Percentiles rank a stretch among this genome's conserved stretches.
phyloP scores from a whole-genome alignment of 2,888 invertebrate genomes.

The Alsophila aescularia region DNA sequence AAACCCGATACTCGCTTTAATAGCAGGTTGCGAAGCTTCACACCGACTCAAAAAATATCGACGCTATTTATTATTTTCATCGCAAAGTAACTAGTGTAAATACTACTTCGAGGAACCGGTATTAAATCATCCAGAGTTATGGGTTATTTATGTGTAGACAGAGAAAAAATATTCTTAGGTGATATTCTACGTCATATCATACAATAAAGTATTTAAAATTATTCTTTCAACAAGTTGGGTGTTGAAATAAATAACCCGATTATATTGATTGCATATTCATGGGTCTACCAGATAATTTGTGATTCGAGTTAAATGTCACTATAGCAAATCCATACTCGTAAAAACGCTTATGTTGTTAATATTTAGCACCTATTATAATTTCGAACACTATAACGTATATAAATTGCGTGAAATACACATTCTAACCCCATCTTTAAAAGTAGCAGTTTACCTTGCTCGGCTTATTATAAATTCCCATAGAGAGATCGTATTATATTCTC shows the following conservation, averaged over 20 bases:
- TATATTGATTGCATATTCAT: constrained; percentile 56
- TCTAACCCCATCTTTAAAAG: not conserved
- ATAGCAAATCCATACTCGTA: constrained; percentile 42
- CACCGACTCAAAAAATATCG: constrained; percentile 66
- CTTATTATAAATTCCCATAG: too few relatives aligned
- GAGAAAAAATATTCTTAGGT: constrained; percentile 45
- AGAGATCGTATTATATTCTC: too few relatives aligned
- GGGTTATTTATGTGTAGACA: constrained; percentile 54
- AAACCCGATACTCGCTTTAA: constrained; percentile 68
- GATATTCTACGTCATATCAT: constrained; percentile 47
- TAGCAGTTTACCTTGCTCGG: not conserved
- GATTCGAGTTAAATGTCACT: constrained; percentile 42
- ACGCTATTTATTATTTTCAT: constrained; percentile 63
- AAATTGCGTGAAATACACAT: constrained; percentile 13
- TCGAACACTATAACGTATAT: constrained; percentile 29
- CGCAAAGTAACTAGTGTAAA: constrained; percentile 69
- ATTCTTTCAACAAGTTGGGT: constrained; percentile 49
- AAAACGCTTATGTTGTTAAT: constrained; percentile 42
- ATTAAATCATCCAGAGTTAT: constrained; percentile 58
- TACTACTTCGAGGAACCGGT: constrained; percentile 62
- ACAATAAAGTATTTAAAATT: constrained; percentile 44
- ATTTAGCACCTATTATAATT: constrained; percentile 37
- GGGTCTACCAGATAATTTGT: constrained; percentile 46
- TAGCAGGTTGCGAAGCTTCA: constrained; percentile 63
- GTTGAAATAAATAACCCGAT: constrained; percentile 52